Conservation (phyloP, 2,888 invertebrate genomes). For the Drosophila planitibia region DNA sequence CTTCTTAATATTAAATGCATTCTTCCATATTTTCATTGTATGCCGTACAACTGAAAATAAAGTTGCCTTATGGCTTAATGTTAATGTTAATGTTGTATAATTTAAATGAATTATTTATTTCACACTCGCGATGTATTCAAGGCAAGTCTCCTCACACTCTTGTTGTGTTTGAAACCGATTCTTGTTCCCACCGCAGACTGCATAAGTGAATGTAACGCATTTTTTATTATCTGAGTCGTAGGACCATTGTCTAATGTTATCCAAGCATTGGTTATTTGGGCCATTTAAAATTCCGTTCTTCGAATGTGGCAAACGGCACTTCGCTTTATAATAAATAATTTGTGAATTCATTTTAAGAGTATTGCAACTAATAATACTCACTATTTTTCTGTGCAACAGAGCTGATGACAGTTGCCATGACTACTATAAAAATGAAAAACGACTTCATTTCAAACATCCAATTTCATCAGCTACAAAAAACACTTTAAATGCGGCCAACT, state of each 20-base stretch:
- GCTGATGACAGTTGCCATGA: background rate
- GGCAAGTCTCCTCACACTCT: slow-evolving; percentile 12
- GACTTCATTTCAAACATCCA: background rate
- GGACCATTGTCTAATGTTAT: background rate
- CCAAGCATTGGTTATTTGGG: background rate
- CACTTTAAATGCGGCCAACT: background rate
- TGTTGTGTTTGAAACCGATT: slow-evolving; percentile 14
- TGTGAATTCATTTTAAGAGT: background rate
- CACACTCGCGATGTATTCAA: background rate
- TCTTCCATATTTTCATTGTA: background rate
- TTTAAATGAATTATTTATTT: background rate
- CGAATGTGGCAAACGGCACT: slow-evolving; percentile 34
- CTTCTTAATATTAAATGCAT: background rate
- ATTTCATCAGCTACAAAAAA: background rate
- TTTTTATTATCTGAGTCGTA: slow-evolving; percentile 16
- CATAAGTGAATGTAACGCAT: slow-evolving; percentile 44
- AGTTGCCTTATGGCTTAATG: background rate
- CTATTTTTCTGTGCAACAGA: background rate
- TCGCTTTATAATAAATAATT: slow-evolving; percentile 13
- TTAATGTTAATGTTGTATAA: background rate
- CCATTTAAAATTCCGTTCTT: slow-evolving; percentile 9
- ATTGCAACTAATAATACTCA: background rate
- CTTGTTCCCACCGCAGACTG: slow-evolving; percentile 43
- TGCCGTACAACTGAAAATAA: background rate
- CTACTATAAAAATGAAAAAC: background rate